Evolutionary conservation across 2,797 vertebrate genomes (phyloP), one percentile per base, ranked within the genome.

Genomic region (Dendrocincla tyrannina): DNA sequence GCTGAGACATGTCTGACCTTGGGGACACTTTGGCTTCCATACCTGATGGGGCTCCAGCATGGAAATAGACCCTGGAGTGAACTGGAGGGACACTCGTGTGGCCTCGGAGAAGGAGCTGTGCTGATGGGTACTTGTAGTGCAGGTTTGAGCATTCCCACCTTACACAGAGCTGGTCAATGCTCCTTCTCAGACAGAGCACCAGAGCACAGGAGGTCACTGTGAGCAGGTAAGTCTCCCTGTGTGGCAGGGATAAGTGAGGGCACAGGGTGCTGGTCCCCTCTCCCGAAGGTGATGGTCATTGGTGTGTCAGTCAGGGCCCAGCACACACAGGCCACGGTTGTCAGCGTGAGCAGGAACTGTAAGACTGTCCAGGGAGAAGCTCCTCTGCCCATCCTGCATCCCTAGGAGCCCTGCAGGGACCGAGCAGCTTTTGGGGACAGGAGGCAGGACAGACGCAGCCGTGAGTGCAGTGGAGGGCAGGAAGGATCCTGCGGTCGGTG

Each of bases 141-240:
- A 20, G 67, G 32, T 13, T 23, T 5, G 4, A 56, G 63, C 27
- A 0, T 53, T 64, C 47, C 56, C 37, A 30, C 72, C 64, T 75
- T 22, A 7, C 37, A 22, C 3, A 46, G 66, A 58, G 52, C 62
- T 28, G 58, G 24, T 2, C 2, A 13, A 4, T 9, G 60, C 85
- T 18, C 63, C 30, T 91, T 37, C 44, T 55, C 49, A 37, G 33
- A 1, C 52, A 8, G 53, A 44, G 60, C 64, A 41, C 28, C 72
- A 39, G 44, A 20, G n/a, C 62, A 62, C 39, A 32, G 73, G 44
- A 66, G 41, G 56, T 39, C 60, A 17, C 46, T 41, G 1, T 5
- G 0, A 52, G 59, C 92, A 96, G 96, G 95, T 96, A 95, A 94
- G 96, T 93, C 47, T 64, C 53, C 28, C 6, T 22, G 1, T 53